Evolutionary conservation across 2,113 vertebrate species (phyloP).

Genomic region (Cervus canadensis): DNA sequence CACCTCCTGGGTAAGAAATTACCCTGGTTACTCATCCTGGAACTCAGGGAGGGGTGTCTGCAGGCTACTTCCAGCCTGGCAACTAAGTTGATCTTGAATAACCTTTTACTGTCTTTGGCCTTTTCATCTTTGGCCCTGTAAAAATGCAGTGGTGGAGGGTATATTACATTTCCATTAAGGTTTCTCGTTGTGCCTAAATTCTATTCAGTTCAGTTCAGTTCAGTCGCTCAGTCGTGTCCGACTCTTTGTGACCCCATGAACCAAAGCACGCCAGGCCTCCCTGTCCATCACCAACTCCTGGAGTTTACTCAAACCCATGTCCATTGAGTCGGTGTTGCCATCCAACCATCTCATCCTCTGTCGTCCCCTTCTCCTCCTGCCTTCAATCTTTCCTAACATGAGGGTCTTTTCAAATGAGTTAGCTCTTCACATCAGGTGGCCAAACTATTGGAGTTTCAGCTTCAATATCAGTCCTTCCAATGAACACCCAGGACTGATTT

Average conservation of each 20-base stretch:
- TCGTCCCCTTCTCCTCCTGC: neutral
- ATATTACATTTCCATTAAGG: neutral
- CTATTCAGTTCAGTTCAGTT: neutral
- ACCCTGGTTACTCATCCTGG: neutral
- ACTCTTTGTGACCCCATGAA: neutral
- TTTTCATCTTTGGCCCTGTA: neutral
- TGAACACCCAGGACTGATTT: neutral
- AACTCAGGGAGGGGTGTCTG: neutral
- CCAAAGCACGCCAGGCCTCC: rapidly evolving
- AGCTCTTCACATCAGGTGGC: neutral
- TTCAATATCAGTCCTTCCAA: neutral
- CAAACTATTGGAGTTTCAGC: neutral
- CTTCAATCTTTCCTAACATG: neutral
- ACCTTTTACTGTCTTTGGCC: neutral
- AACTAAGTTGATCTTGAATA: neutral
- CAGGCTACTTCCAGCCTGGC: neutral
- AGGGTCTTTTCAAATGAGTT: neutral
- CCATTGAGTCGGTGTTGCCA: neutral
- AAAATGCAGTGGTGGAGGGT: neutral
- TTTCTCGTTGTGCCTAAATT: neutral
- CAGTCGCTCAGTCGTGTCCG: rapidly evolving
- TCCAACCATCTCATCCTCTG: neutral
- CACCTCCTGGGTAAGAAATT: neutral
- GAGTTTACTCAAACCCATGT: neutral
- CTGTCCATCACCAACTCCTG: neutral